phyloP scores from a whole-genome alignment of 1,140 invertebrate genomes.

The Cardiocondyla obscurior region DNA sequence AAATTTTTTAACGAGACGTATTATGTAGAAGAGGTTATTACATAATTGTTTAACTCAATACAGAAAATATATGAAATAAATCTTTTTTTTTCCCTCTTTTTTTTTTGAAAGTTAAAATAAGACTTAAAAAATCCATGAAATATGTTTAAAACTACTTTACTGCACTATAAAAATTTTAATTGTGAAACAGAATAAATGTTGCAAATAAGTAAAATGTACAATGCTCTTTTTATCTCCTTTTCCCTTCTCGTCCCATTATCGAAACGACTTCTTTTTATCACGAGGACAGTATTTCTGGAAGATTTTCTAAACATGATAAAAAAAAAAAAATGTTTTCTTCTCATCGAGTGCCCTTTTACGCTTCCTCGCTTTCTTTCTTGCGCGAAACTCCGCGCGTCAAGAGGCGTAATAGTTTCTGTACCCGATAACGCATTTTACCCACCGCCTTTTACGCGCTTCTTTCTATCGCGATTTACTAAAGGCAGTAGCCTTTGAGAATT shows the following conservation, averaged over 20 bases:
- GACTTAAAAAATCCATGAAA: neutral
- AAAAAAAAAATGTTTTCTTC: constrained; percentile 21
- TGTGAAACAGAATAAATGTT: neutral
- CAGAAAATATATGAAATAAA: neutral
- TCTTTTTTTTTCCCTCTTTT: neutral
- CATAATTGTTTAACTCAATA: neutral
- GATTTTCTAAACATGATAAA: constrained; percentile 59
- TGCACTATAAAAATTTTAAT: neutral
- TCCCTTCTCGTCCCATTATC: neutral
- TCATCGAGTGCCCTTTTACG: constrained; percentile 27
- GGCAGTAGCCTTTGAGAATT: constrained; percentile 52
- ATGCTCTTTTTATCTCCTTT: neutral
- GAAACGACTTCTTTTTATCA: constrained; percentile 23
- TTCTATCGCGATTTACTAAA: constrained; percentile 21
- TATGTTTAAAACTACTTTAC: neutral
- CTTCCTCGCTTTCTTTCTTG: neutral
- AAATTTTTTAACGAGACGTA: neutral
- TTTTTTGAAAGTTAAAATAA: neutral
- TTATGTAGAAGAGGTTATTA: neutral
- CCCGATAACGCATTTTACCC: constrained; percentile 55
- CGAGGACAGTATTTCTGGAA: neutral
- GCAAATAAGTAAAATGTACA: neutral
- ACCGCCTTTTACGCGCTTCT: neutral
- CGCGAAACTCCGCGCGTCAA: constrained; percentile 33
- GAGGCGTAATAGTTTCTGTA: constrained; percentile 61